These are phyloP conservation scores for Tetragonula carbonaria DNA, from an alignment of 2,888 invertebrate species.

Conservation along the genomic window DNA sequence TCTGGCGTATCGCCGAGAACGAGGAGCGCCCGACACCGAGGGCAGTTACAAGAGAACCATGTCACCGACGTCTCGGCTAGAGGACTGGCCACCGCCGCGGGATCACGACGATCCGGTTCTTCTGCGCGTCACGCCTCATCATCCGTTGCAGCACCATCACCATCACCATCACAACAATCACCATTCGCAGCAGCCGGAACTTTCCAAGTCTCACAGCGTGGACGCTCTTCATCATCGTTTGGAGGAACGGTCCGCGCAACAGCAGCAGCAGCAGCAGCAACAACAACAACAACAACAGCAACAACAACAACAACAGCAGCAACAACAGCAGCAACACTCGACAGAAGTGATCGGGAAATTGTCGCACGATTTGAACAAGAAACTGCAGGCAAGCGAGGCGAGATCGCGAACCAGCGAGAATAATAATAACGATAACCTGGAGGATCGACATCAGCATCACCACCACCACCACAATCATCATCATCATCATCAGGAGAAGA, in stretches of 20 bases:
- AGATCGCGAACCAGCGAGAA: constrained; percentile 71
- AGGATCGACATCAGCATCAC: constrained; percentile 69
- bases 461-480: constrained; percentile 60
- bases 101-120: constrained; percentile 81
- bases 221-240: constrained; percentile 79
- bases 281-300: constrained; percentile 62
- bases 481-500: constrained; percentile 63
- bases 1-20: constrained; percentile 89
- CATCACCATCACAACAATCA: constrained; percentile 65
- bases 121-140: constrained; percentile 79
- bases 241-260: constrained; percentile 70
- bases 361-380: constrained; percentile 84
- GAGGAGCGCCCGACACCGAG: constrained; percentile 89
- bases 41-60: constrained; percentile 91
- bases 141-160: constrained; percentile 68
- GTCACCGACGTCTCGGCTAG: constrained; percentile 86
- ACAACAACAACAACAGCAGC: constrained; percentile 68
- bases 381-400: constrained; percentile 79
- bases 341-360: constrained; percentile 85
- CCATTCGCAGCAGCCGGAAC: constrained; percentile 67
- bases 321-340: constrained; percentile 70
- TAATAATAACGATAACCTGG: constrained; percentile 74
- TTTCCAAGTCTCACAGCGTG: constrained; percentile 79
- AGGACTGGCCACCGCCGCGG: constrained; percentile 78
- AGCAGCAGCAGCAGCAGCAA: constrained; percentile 67